These are phyloP conservation scores for Channa argus DNA, from an alignment of 2,113 vertebrate genomes.

Conservation along the genomic window DNA sequence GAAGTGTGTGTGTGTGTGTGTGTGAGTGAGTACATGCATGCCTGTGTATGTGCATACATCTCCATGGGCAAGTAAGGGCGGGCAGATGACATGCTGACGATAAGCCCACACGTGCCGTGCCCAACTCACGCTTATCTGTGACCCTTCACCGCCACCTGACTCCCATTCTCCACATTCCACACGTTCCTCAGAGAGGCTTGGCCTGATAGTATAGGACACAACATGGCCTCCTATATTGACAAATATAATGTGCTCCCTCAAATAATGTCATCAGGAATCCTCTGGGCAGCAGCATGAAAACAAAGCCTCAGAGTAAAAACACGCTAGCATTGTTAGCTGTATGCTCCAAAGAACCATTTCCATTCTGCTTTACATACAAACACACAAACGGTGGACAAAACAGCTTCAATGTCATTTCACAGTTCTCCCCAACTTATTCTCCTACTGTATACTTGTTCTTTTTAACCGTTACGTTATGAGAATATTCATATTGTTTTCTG, in stretches of 20 bases:
- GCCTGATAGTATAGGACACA: constrained; percentile 40
- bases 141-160: constrained; percentile 74
- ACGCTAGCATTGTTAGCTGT: no score
- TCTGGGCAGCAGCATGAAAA: neutral
- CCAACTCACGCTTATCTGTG: constrained; percentile 53
- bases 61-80: constrained; percentile 63
- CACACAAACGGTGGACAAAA: no score
- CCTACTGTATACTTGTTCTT: no score
- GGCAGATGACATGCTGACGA: constrained; percentile 69
- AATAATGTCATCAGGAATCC: constrained; percentile 11
- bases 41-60: constrained; percentile 53
- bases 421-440: no score
- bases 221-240: constrained; percentile 15
- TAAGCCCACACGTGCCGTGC: constrained; percentile 71
- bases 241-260: neutral
- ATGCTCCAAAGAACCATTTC: no score
- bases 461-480: no score
- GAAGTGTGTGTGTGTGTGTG: constrained; percentile 47
- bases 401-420: no score
- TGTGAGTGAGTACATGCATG: constrained; percentile 24
- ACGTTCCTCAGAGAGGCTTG: constrained; percentile 59
- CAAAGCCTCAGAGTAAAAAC: no score
- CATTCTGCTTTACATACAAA: no score
- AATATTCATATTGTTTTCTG: no score
- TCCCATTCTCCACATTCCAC: constrained; percentile 78